phyloP scores from a whole-genome alignment of 2,797 vertebrate genomes.

The Meda fulgida region DNA sequence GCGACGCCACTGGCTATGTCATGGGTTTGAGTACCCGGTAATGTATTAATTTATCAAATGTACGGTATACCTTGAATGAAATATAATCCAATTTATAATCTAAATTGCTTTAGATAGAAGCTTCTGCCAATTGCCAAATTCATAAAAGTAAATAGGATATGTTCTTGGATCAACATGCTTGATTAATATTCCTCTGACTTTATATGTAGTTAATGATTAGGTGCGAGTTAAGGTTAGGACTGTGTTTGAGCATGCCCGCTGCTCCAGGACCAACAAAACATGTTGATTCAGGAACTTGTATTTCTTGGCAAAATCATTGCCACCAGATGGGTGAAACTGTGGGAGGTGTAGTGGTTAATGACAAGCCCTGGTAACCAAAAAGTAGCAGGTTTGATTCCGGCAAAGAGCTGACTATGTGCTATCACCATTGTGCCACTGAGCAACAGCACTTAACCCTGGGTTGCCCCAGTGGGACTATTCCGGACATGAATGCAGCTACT shows the following conservation, averaged over 20 bases:
- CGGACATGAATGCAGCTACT: neutral
- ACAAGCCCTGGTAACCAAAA: conserved; percentile 8
- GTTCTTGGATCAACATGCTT: neutral
- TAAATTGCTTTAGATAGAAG: too few relatives aligned
- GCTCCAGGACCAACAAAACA: conserved; percentile 11
- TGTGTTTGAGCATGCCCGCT: neutral
- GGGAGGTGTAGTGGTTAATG: conserved; percentile 18
- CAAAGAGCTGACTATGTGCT: conserved; percentile 21
- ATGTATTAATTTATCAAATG: neutral
- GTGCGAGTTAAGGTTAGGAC: neutral
- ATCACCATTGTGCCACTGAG: conserved; percentile 27
- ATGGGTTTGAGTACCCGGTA: neutral
- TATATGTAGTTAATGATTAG: neutral
- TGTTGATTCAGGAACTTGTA: neutral
- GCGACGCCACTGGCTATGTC: neutral
- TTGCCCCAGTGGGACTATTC: conserved; percentile 1
- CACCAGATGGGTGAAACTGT: conserved; percentile 29
- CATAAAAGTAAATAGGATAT: neutral
- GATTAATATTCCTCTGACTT: neutral
- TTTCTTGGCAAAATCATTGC: conserved; percentile 10
- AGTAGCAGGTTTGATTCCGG: conserved; percentile 10
- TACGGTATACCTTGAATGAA: neutral
- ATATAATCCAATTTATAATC: neutral
- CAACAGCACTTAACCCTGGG: conserved; percentile 14
- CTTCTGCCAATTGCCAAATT: neutral